These are phyloP conservation scores for Andrena camellia DNA, from an alignment of 2,888 invertebrate genomes.

Conservation along the genomic window DNA sequence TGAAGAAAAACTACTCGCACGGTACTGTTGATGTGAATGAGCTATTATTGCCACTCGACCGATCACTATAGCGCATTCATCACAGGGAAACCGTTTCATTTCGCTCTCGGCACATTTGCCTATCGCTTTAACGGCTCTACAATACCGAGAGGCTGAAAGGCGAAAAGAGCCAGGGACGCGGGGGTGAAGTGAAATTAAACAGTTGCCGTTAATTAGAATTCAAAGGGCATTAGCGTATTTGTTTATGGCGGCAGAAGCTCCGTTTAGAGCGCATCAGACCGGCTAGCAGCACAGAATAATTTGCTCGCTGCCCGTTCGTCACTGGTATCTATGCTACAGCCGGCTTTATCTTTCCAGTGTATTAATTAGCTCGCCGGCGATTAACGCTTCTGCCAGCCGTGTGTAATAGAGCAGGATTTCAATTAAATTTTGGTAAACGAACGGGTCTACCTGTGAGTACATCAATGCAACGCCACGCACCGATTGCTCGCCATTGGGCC, in stretches of 20 bases:
- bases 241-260: constrained; percentile 45
- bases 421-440: background rate
- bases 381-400: constrained; percentile 28
- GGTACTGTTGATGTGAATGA: background rate
- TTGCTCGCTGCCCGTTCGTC: constrained; percentile 42
- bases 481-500: background rate
- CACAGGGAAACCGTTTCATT: background rate
- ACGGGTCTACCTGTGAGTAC: background rate
- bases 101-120: constrained; percentile 3
- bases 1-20: no score
- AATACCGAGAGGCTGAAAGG: background rate
- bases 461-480: background rate
- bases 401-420: constrained; percentile 1
- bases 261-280: constrained; percentile 34
- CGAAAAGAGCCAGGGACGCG: constrained; percentile 8
- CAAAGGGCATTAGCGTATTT: constrained; percentile 73
- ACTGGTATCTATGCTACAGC: constrained; percentile 41
- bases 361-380: constrained; percentile 44
- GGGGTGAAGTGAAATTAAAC: constrained; percentile 62
- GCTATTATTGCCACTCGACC: background rate
- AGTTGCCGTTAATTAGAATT: constrained; percentile 74
- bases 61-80: constrained; percentile 5
- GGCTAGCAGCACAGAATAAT: constrained; percentile 58
- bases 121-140: constrained; percentile 17
- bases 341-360: constrained; percentile 45